Percentiles rank a stretch among this genome's conserved stretches.
Conservation (phyloP, 2,888 invertebrate species). For the Xestoiulus laeticollis region DNA sequence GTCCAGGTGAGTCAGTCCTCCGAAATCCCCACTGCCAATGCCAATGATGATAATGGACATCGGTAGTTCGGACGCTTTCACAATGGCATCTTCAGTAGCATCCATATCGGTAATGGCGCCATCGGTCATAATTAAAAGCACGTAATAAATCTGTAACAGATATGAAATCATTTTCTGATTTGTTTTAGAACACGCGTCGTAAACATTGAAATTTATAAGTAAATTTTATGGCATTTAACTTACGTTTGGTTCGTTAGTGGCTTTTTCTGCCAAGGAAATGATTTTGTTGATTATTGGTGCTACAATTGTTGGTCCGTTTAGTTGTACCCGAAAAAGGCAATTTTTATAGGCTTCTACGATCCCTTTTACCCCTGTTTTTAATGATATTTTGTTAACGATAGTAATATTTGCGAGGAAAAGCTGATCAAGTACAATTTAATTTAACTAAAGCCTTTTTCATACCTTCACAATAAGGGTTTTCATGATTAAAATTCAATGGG, state of each 20-base stretch:
- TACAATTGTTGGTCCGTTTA: slow-evolving; percentile 71
- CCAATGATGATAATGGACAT: slow-evolving; percentile 73
- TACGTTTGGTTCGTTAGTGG: background rate
- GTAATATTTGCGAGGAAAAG: background rate
- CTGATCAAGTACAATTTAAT: slow-evolving; percentile 64
- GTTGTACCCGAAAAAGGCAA: slow-evolving; percentile 63
- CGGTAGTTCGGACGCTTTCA: slow-evolving; percentile 68
- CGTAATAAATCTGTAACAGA: slow-evolving; percentile 64
- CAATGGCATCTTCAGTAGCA: slow-evolving; percentile 62
- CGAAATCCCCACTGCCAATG: slow-evolving; percentile 71
- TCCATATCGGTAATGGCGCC: slow-evolving; percentile 68
- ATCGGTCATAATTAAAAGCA: slow-evolving; percentile 69
- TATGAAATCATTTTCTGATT: slow-evolving; percentile 59
- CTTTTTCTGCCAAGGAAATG: slow-evolving; percentile 55
- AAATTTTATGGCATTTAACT: slow-evolving; percentile 49
- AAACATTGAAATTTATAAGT: slow-evolving; percentile 63
- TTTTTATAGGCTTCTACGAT: slow-evolving; percentile 57
- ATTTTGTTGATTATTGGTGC: slow-evolving; percentile 67
- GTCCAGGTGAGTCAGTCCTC: slow-evolving; percentile 62
- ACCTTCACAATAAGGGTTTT: slow-evolving; percentile 65
- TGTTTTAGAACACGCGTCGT: slow-evolving; percentile 61
- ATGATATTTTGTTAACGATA: background rate
- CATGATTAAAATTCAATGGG: slow-evolving; percentile 64
- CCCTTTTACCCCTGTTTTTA: slow-evolving; percentile 62
- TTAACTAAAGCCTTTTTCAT: slow-evolving; percentile 65